These are phyloP conservation scores for Ariopsis seemanni DNA, from an alignment of 2,113 vertebrate species.

Conservation along the genomic window DNA sequence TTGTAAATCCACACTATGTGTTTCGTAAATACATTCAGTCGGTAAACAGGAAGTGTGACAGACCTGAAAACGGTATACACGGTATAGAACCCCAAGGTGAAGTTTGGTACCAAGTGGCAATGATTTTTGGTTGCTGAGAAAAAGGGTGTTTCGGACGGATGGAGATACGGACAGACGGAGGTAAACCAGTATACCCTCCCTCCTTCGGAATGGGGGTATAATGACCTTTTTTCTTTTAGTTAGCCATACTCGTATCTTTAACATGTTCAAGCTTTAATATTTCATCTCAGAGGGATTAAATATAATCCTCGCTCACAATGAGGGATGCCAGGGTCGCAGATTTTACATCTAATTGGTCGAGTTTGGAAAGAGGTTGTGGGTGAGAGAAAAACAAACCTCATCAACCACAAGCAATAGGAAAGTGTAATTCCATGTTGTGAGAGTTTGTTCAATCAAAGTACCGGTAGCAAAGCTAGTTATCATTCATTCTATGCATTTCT, in stretches of 20 bases:
- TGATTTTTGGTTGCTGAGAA: no score
- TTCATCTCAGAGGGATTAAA: constrained; percentile 32
- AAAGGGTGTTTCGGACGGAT: no score
- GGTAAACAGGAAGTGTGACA: no score
- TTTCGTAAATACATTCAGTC: no score
- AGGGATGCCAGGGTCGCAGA: neutral
- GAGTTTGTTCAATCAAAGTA: neutral
- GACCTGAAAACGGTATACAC: no score
- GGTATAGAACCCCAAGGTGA: no score
- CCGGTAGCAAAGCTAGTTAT: neutral
- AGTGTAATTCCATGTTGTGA: neutral
- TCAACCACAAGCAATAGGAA: neutral
- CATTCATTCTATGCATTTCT: neutral
- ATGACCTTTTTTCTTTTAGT: neutral
- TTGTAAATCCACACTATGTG: no score
- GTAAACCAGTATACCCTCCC: no score
- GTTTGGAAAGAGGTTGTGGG: neutral
- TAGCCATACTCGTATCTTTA: constrained; percentile 3
- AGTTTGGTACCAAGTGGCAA: no score
- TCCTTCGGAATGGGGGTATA: no score
- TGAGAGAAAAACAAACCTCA: neutral
- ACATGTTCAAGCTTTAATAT: constrained; percentile 17
- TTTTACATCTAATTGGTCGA: neutral
- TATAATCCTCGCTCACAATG: neutral
- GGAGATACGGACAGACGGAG: no score